A percentile compares a stretch with the other conserved stretches of the same genome.
phyloP scores from a whole-genome alignment of 2,113 vertebrate species.

The Merops nubicus region DNA sequence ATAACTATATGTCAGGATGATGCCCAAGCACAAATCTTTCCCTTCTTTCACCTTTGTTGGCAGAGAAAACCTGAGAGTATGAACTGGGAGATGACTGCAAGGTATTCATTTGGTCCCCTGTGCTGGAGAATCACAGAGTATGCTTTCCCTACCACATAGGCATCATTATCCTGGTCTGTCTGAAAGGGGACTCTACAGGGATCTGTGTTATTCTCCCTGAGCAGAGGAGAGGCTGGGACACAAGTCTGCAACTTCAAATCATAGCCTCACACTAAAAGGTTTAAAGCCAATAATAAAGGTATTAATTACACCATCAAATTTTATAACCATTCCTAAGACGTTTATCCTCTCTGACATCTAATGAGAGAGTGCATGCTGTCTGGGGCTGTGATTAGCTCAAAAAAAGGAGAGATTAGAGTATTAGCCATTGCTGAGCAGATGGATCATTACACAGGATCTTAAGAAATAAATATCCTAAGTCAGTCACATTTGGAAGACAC shows the following conservation, averaged over 20 bases:
- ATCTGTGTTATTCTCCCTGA: not conserved
- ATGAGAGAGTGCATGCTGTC: conserved; percentile 28
- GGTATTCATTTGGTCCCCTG: not conserved
- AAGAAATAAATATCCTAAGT: conserved; percentile 62
- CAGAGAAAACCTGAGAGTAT: not conserved
- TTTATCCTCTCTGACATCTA: conserved; percentile 54
- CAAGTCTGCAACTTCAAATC: not conserved
- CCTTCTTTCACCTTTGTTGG: not conserved
- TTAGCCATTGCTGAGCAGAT: conserved; percentile 72
- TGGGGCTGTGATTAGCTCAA: conserved; percentile 53
- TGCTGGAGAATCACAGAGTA: not conserved
- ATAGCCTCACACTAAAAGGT: not conserved
- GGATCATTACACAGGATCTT: conserved; percentile 55
- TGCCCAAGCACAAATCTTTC: not conserved
- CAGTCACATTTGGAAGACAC: not conserved
- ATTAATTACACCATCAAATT: conserved; percentile 52
- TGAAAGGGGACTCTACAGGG: not conserved
- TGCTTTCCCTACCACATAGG: not conserved
- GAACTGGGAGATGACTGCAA: not conserved
- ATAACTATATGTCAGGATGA: not conserved
- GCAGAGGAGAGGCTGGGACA: not conserved
- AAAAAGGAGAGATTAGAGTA: conserved; percentile 57
- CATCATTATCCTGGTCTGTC: not conserved
- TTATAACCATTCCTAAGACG: conserved; percentile 33
- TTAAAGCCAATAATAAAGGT: conserved; percentile 29